Base-by-base conservation (phyloP, 2,888 invertebrate species). In the Seira musarum region DNA sequence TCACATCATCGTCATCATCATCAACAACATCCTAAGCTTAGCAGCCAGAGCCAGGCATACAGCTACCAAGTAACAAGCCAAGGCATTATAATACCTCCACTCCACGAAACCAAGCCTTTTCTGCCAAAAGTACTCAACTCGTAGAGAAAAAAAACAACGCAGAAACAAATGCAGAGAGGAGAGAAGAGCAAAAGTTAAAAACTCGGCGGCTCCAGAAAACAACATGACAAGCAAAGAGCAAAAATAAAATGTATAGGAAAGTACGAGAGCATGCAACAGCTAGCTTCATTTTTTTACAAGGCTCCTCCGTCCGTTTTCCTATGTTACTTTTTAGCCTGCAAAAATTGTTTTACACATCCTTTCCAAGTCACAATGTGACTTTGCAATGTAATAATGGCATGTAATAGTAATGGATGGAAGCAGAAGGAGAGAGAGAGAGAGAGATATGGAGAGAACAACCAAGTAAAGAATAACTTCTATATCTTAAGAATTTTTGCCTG, bases 311-410 rank as follows among this genome's bases (percentile, higher is more conserved):
- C 24, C 60, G 19, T 21, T 19, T 22, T n/a, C 24, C 6, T 22
- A 25, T 10, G 10, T 25, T n/a, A n/a, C 19, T 64, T 25, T n/a
- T 25, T 73, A 71, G 79, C 73, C 68, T 80, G 73, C 73, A 64
- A 79, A 79, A n/a, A n/a, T n/a, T 70, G 70, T 80, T 46, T 61
- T 75, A 64, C 61, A 67, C 63, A 73, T 80, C 74, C 69, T 74
- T 60, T 73, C 74, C 80, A 74, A 80, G 80, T 80, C 70, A 67
- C 73, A 80, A 68, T 73, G 74, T 73, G 74, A 73, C 73, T 80
- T 74, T 46, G 74, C 74, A 61, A 40, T n/a, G n/a, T n/a, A n/a
- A n/a, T n/a, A n/a, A n/a, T 35, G 46, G 60, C 21, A 53, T 5
- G 24, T 17, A 17, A n/a, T n/a, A n/a, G n/a, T n/a, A n/a, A 53